Percentiles rank a stretch among this genome's conserved stretches.
phyloP scores from a whole-genome alignment of 2,113 vertebrate genomes.

The Lynx canadensis region DNA sequence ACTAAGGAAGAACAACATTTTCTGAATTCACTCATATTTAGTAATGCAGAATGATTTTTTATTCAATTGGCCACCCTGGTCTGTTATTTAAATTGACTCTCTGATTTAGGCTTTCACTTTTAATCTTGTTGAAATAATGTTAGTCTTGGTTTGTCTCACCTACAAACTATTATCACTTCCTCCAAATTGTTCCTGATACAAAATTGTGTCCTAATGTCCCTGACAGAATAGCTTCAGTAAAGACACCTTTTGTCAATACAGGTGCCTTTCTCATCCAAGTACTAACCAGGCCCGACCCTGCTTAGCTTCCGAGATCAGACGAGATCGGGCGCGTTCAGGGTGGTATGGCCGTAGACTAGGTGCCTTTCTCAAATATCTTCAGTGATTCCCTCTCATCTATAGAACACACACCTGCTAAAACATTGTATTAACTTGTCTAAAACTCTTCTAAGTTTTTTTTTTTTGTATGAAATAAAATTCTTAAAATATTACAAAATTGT shows the following conservation, averaged over 20 bases:
- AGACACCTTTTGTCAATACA: background rate
- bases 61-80: background rate
- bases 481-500: background rate
- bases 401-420: background rate
- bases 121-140: background rate
- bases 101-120: background rate
- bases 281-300: too few relatives aligned
- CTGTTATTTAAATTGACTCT: background rate
- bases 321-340: too few relatives aligned
- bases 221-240: background rate
- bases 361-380: background rate
- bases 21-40: background rate
- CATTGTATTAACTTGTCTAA: background rate
- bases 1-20: background rate
- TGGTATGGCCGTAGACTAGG: too few relatives aligned
- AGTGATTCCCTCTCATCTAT: background rate
- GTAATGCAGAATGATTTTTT: background rate
- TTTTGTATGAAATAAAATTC: background rate
- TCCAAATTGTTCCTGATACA: background rate
- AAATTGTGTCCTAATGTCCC: background rate
- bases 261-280: background rate
- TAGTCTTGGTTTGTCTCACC: background rate
- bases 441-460: background rate
- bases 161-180: background rate
- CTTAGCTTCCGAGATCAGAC: too few relatives aligned